These are phyloP conservation scores for Cephus runcator DNA, from an alignment of 2,888 invertebrate species.

Conservation along the genomic window DNA sequence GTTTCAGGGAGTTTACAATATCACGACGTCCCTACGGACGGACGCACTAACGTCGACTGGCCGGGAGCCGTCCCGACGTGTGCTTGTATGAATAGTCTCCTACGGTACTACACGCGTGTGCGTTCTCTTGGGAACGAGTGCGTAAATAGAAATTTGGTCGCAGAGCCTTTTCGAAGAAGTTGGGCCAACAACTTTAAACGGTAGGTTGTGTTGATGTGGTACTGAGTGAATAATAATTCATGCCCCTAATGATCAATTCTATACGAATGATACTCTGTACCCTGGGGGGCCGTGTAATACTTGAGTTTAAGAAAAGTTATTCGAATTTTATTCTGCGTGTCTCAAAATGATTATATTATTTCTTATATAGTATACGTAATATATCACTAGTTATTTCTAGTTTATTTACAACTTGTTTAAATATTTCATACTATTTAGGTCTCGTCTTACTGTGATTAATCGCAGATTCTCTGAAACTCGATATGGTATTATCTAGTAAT, in stretches of 20 bases:
- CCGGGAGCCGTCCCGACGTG: conserved; percentile 15
- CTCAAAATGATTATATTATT: too few species aligned
- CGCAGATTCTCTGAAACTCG: neutral
- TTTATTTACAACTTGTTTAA: neutral
- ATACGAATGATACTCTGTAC: neutral
- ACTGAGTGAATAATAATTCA: neutral
- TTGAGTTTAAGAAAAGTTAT: neutral
- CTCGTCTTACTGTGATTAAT: neutral
- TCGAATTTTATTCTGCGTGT: neutral
- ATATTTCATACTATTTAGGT: neutral
- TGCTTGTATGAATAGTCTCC: neutral
- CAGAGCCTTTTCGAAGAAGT: neutral
- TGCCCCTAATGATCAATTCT: neutral
- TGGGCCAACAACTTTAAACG: neutral
- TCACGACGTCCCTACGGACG: conserved; percentile 13
- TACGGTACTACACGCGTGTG: neutral
- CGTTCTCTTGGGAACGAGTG: neutral
- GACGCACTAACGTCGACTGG: conserved; percentile 17
- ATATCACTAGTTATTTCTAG: neutral
- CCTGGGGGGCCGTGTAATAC: neutral
- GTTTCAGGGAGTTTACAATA: neutral
- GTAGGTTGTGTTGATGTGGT: neutral
- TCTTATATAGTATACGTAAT: too few species aligned
- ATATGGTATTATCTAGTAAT: too few species aligned
- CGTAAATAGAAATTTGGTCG: neutral